Base-by-base conservation (phyloP, 2,113 vertebrate species). In the Actenoides lindsayi region DNA sequence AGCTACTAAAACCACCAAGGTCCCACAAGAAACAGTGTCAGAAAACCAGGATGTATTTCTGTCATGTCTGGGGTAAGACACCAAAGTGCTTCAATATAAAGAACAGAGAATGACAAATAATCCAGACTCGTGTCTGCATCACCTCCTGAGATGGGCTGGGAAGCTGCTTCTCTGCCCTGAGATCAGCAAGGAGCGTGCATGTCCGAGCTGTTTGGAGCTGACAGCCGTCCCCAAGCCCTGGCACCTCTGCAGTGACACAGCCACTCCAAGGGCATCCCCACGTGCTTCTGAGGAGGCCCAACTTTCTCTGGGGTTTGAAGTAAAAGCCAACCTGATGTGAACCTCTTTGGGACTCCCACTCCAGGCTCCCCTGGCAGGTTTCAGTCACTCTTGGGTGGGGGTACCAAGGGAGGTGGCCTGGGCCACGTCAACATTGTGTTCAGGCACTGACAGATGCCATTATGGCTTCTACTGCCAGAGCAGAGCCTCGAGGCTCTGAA, bases 121-220 rank as follows among this genome's bases (percentile, higher is more conserved):
- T 31, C 37, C 11, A 42, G n/a, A 62, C 25, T 75, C 67, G 33
- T 27, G 16, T 30, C 79, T 65, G 41, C 27, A 11, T 39, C 3
- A 1, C 44, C 79, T 83, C 86, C 80, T 2, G n/a, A 78, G 79
- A 50, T 5, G 12, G 31, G 31, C 51, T 0, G 23, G 23, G 25
- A 31, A 42, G n/a, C 67, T 42, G 48, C 85, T 87, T 69, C 65
- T 67, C 78, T 71, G 62, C 46, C 30, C 54, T 23, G 28, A 1
- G n/a, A 16, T 20, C 1, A 1, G 73, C 59, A 59, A 37, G 60
- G 20, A 86, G 35, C 0, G 2, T 3, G 23, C 44, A 25, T 35
- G 42, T 8, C 30, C 37, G 71, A 91, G 80, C 53, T 76, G n/a
- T 44, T 9, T 23, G 86, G 73, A 96, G 83, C 60, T 82, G 89